These are phyloP conservation scores for Pammene fasciana DNA, from an alignment of 2,888 invertebrate genomes.

Conservation along the genomic window DNA sequence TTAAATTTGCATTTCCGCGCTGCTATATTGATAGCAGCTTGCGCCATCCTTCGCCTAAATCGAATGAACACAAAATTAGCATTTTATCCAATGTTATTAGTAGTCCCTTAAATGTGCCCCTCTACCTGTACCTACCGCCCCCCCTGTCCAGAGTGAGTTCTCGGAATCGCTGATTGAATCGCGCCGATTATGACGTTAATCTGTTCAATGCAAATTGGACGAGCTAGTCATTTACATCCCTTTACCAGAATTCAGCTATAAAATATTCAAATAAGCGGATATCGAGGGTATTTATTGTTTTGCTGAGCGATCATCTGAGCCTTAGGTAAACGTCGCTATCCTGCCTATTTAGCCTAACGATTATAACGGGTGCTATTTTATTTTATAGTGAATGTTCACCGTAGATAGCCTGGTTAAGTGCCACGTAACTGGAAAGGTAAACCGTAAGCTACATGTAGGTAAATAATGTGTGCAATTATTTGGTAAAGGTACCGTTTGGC, in stretches of 20 bases:
- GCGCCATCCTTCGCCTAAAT: slow-evolving; percentile 61
- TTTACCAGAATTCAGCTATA: slow-evolving; percentile 75
- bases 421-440: slow-evolving; percentile 13
- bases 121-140: slow-evolving; percentile 44
- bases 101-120: slow-evolving; percentile 64
- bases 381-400: slow-evolving; percentile 37
- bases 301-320: slow-evolving; percentile 21
- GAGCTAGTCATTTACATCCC: slow-evolving; percentile 80
- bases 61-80: slow-evolving; percentile 83
- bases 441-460: neutral
- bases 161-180: slow-evolving; percentile 80
- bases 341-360: slow-evolving; percentile 37
- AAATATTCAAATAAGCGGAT: slow-evolving; percentile 76
- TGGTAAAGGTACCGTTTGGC: no score
- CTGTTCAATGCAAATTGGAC: slow-evolving; percentile 83
- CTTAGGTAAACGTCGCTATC: slow-evolving; percentile 33
- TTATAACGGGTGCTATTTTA: slow-evolving; percentile 36
- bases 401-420: slow-evolving; percentile 33
- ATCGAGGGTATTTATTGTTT: slow-evolving; percentile 40
- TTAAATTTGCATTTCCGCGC: slow-evolving; percentile 34
- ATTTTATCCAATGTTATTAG: slow-evolving; percentile 82
- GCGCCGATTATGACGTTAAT: slow-evolving; percentile 82
- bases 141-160: slow-evolving; percentile 67
- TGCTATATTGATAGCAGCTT: slow-evolving; percentile 43
- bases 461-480: no score